A percentile compares a stretch with the other conserved stretches of the same genome.
Evolutionary conservation across 2,113 vertebrate species (phyloP).

Genomic region (Rhabdomys dilectus): DNA sequence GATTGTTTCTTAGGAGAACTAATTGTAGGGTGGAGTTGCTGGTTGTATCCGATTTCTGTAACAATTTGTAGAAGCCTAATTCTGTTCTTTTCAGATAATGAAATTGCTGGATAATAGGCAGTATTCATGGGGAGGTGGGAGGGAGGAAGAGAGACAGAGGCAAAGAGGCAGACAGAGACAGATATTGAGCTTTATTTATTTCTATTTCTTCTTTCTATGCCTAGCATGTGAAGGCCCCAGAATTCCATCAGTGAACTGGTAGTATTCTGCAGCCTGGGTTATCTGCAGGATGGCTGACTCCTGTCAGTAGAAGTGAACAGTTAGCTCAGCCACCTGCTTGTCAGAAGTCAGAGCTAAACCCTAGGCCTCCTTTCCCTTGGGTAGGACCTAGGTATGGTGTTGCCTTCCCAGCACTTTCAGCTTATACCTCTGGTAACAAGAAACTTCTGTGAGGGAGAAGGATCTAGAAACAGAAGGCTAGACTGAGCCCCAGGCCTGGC

Average conservation of each 20-base stretch:
- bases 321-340: background rate
- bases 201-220: background rate
- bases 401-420: background rate
- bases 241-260: fast-evolving
- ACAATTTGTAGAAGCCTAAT: slow-evolving; percentile 55
- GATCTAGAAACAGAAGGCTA: background rate
- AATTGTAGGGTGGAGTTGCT: slow-evolving; percentile 49
- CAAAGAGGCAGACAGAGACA: background rate
- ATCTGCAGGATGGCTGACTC: background rate
- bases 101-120: background rate
- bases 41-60: background rate
- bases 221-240: background rate
- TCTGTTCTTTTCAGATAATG: slow-evolving; percentile 27
- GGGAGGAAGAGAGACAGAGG: background rate
- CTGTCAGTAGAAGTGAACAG: background rate
- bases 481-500: background rate
- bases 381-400: background rate
- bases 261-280: background rate
- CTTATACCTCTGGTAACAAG: background rate
- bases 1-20: slow-evolving; percentile 53
- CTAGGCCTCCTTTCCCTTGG: background rate
- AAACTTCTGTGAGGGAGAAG: background rate
- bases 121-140: background rate
- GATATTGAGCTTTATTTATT: background rate
- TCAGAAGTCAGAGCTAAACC: background rate